Evolutionary conservation across 2,797 vertebrate genomes (phyloP).

Genomic region (Ambastaia sidthimunki): DNA sequence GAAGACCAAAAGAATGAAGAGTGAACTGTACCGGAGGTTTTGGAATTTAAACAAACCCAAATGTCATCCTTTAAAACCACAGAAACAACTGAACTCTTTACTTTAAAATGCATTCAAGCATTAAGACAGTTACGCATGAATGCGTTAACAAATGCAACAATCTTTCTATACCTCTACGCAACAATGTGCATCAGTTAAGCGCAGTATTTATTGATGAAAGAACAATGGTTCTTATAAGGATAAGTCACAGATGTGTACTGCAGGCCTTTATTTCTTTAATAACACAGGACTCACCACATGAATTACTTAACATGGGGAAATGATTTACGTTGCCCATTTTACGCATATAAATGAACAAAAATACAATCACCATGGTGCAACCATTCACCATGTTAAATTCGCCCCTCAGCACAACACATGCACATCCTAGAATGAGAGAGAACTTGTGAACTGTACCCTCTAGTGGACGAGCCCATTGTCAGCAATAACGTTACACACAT

Average conservation of each 20-base stretch:
- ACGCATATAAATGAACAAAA: not conserved
- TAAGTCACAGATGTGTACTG: not conserved
- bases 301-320: not conserved
- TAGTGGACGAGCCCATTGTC: conserved; percentile 45
- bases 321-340: not conserved
- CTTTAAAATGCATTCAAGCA: conserved; percentile 29
- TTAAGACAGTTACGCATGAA: conserved; percentile 8
- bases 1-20: conserved; percentile 7
- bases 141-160: not conserved
- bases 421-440: conserved; percentile 11
- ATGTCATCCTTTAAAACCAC: conserved; percentile 30
- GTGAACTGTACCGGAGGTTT: not conserved
- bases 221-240: too few species aligned
- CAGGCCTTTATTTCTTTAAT: not conserved
- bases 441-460: conserved; percentile 48
- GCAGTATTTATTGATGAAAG: too few species aligned
- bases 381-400: conserved; percentile 1
- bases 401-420: conserved; percentile 42
- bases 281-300: not conserved
- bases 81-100: conserved; percentile 37
- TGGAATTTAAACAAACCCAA: conserved; percentile 28
- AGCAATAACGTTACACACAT: conserved; percentile 20
- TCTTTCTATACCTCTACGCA: not conserved
- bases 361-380: not conserved
- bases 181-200: not conserved